These are phyloP conservation scores for Gonocerus acuteangulatus DNA, from an alignment of 2,888 invertebrate species.

Conservation along the genomic window DNA sequence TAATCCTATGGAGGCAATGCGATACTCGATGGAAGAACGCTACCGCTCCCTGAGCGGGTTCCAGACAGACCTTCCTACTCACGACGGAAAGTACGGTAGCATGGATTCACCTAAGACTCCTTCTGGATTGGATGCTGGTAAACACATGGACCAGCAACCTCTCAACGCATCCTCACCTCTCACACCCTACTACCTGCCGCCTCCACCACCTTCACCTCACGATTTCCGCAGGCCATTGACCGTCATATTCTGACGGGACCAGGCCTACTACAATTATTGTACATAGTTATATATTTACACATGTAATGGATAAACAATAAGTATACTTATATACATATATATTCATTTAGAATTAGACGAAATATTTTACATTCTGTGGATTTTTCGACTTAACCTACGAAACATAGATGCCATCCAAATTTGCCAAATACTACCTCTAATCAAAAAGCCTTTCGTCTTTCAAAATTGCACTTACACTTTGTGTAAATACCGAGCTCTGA, in stretches of 20 bases:
- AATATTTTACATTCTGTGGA: too few species aligned
- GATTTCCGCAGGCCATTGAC: slow-evolving; percentile 68
- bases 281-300: slow-evolving; percentile 6
- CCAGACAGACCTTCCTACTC: background rate
- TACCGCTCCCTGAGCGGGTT: slow-evolving; percentile 51
- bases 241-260: slow-evolving; percentile 64
- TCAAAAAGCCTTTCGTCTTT: too few species aligned
- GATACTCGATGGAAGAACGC: slow-evolving; percentile 67
- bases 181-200: slow-evolving; percentile 47
- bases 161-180: slow-evolving; percentile 54
- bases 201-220: slow-evolving; percentile 49
- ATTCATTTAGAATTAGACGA: too few species aligned
- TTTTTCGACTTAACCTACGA: too few species aligned
- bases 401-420: too few species aligned
- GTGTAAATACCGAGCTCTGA: too few species aligned
- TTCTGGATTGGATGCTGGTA: slow-evolving; percentile 12
- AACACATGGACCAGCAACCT: slow-evolving; percentile 37
- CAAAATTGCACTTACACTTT: too few species aligned
- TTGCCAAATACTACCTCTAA: too few species aligned
- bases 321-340: too few species aligned
- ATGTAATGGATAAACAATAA: too few species aligned
- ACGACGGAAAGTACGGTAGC: slow-evolving; percentile 28
- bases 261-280: background rate
- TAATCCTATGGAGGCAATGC: slow-evolving; percentile 69
- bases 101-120: slow-evolving; percentile 27